Conservation (phyloP, 1,140 invertebrate species). For the Dufourea novaeangliae region DNA sequence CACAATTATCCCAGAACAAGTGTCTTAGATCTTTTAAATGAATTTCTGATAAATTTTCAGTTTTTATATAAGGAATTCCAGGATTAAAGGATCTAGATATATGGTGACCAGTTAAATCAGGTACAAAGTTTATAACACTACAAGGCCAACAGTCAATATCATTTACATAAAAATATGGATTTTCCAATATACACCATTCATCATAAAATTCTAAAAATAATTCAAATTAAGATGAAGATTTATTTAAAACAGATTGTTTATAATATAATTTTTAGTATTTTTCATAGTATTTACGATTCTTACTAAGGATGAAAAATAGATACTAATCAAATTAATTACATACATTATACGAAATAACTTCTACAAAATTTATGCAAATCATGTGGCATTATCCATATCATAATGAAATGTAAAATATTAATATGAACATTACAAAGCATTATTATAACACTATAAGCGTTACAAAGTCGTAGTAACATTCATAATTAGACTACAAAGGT, state of each 20-base stretch:
- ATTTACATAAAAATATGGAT: constrained; percentile 87
- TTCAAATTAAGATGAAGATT: constrained; percentile 1
- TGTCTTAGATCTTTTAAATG: constrained; percentile 75
- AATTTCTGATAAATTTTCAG: constrained; percentile 57
- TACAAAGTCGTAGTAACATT: no score
- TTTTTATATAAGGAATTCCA: constrained; percentile 74
- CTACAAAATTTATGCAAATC: no score
- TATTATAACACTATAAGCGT: no score
- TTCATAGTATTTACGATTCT: background rate
- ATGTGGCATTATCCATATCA: no score
- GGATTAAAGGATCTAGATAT: constrained; percentile 73
- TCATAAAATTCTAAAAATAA: constrained; percentile 87
- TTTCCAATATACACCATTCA: constrained; percentile 89
- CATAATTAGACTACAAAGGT: no score
- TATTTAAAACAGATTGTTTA: background rate
- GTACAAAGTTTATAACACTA: constrained; percentile 84
- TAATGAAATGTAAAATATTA: no score
- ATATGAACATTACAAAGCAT: no score
- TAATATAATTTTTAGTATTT: background rate
- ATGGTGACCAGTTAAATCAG: constrained; percentile 79
- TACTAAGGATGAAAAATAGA: no score
- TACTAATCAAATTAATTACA: no score
- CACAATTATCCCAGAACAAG: constrained; percentile 79
- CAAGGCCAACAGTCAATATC: constrained; percentile 91
- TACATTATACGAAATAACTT: no score